Evolutionary conservation across 2,113 vertebrate species (phyloP), one percentile per base, ranked within the genome.

Genomic region (Marcusenius ussheri): DNA sequence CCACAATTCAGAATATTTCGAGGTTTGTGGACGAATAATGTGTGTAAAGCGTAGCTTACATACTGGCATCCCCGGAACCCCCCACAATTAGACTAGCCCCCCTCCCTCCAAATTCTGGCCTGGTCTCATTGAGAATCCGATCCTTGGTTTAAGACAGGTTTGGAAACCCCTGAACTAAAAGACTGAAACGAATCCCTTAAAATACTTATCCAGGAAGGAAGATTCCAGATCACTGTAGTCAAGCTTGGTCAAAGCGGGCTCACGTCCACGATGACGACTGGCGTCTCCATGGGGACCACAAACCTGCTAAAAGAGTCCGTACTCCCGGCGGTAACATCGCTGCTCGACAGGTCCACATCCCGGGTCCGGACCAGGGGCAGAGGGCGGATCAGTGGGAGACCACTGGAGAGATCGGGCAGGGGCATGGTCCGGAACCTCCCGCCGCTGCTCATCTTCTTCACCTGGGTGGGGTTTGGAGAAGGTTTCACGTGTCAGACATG

Each of bases 291-390:
- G 35, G 31, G 45, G 11, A 90, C 6, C 50, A 94, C 95, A 92
- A 51, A 96, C 95, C 95, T 96, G 92, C 88, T 90, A 77, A 92
- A 91, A 90, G 94, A 93, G 0, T 83, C 70, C 62, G 91, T 91
- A 80, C 80, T 94, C 90, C 88, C 92, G 58, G 91, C 0, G 8
- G 91, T 90, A 21, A 94, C 51, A 84, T 94, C 92, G 91, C 95
- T 94, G 87, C 2, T 27, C 0, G 92, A 58, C 66, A 93, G 91
- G 83, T 94, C 93, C 92, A 92, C 90, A 62, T 92, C 92, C 49
- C 0, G 87, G 89, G 50, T 46, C 74, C 70, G 6, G 0, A 90
- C 91, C 10, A 58, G 89, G 84, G 92, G 56, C 0, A 0, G 91
- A 80, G 91, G 88, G 89, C 90, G 93, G 91, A 93, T 50, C 45